Conservation (phyloP, 2,888 invertebrate species). For the Erebia epiphron region DNA sequence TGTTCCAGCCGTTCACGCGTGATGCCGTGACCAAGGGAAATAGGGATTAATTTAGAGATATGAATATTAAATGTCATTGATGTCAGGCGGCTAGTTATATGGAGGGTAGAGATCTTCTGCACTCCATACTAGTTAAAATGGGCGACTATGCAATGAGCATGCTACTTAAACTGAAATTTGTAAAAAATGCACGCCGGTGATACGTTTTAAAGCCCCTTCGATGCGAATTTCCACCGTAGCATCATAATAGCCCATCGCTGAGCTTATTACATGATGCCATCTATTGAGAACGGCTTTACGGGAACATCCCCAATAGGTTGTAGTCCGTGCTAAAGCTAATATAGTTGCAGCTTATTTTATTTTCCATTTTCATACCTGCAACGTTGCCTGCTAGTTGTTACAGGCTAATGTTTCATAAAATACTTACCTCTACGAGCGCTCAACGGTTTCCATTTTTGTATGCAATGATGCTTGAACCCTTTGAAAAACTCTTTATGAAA, state of each 20-base stretch:
- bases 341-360: constrained; percentile 62
- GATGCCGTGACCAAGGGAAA: no score
- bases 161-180: constrained; percentile 55
- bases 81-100: no score
- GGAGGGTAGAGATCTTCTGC: no score
- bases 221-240: constrained; percentile 72
- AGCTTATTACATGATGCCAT: constrained; percentile 80
- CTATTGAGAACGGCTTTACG: constrained; percentile 81
- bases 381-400: constrained; percentile 48
- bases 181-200: constrained; percentile 64
- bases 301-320: constrained; percentile 78
- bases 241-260: constrained; percentile 77
- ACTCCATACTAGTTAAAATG: no score
- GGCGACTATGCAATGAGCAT: constrained; percentile 56
- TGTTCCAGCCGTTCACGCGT: no score
- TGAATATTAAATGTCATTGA: no score
- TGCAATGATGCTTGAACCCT: constrained; percentile 18
- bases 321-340: constrained; percentile 69
- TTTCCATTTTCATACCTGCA: constrained; percentile 54
- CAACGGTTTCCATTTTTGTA: constrained; percentile 24
- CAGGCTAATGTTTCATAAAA: constrained; percentile 37
- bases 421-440: constrained; percentile 24
- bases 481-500: constrained; percentile 20
- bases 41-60: no score
- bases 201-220: constrained; percentile 60